Base-by-base conservation (phyloP, 2,113 vertebrate species). In the Passer domesticus region DNA sequence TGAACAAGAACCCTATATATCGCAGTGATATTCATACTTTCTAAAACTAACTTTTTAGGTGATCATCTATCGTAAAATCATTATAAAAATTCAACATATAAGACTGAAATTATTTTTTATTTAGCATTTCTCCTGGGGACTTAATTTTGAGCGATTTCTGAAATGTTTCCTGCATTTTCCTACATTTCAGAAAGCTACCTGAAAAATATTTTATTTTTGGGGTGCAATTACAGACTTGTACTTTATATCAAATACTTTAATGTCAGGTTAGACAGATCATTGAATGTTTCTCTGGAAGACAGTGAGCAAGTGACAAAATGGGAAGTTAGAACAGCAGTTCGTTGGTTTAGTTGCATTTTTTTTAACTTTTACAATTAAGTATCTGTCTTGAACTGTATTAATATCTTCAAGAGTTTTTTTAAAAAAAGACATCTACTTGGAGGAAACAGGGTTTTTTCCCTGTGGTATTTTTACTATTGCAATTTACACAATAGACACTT, bases 401-500 rank as follows among this genome's bases (percentile, higher is more conserved):
- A 49, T 62, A 66, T 68, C 67, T 76, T 73, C 15, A 58, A 6
- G 11, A 6, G 11, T 69, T 56, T 75, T 46, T 33, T 82, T 50
- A 63, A 27, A 3, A 62, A 27, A 27, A 25, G 4, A 49, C 23
- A 6, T 30, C 30, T 33, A 13, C 11, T n/a, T 58, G 33, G 55
- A 58, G 46, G 33, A 76, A 69, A 52, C 3, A 46, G 3, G 1
- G 0, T 2, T 60, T 37, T 62, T 77, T 11, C 1, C 13, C 6
- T 21, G 5, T 31, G 13, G 6, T 59, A 62, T 15, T 39, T 37
- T 43, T 50, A 35, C 8, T 66, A 8, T 25, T 55, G 35, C 33
- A 76, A 58, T 82, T n/a, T 50, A 41, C 17, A 53, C 20, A 53
- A 55, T 13, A 10, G 8, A 39, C 37, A 43, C 16, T 18, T 60